Conservation (phyloP, 2,797 vertebrate genomes). For the Micrastur ruficollis region DNA sequence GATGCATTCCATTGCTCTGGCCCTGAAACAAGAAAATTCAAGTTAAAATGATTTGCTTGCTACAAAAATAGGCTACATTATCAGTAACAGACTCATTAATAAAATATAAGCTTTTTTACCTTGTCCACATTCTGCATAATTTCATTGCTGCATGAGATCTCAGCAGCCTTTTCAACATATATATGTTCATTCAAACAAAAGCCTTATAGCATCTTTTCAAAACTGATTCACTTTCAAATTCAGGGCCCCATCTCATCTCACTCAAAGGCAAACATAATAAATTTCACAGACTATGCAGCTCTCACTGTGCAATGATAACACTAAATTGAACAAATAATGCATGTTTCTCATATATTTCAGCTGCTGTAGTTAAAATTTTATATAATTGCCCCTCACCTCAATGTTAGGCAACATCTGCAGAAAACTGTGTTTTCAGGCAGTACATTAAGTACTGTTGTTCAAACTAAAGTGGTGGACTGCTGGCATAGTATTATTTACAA, state of each 20-base stretch:
- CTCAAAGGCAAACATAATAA: not conserved
- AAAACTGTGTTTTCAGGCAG: not conserved
- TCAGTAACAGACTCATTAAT: not conserved
- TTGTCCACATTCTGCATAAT: not conserved
- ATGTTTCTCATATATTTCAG: not conserved
- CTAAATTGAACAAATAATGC: not conserved
- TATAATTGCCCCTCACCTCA: too few relatives aligned
- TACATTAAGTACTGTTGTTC: not conserved
- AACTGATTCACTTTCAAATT: not conserved
- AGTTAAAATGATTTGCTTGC: not conserved
- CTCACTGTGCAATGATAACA: not conserved
- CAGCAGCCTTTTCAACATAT: not conserved
- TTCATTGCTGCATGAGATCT: not conserved
- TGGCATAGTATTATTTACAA: not conserved
- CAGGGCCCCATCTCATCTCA: not conserved
- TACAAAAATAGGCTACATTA: not conserved
- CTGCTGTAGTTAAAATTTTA: not conserved
- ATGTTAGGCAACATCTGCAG: not conserved
- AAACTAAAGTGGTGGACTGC: not conserved
- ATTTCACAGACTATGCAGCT: not conserved
- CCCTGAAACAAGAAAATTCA: not conserved
- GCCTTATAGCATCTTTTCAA: not conserved
- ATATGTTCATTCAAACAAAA: not conserved
- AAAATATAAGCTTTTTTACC: not conserved
- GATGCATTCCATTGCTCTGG: not conserved